Evolutionary conservation across 2,113 vertebrate genomes (phyloP).

Genomic region (Catharus minimus): DNA sequence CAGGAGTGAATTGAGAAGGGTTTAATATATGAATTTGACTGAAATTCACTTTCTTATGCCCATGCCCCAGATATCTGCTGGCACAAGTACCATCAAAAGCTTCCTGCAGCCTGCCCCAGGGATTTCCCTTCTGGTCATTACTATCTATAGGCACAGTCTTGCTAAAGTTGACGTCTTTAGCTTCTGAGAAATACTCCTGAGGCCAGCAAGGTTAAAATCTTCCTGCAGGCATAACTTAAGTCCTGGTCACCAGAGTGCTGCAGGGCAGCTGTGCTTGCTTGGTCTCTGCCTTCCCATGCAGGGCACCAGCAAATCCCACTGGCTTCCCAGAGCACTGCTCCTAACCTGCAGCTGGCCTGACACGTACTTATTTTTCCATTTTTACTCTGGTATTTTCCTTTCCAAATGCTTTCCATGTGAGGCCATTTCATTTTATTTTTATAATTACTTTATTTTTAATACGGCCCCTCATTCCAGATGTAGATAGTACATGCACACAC

Average conservation of each 20-base stretch:
- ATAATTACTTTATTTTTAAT: slow-evolving; percentile 62
- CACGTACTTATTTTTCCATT: slow-evolving; percentile 53
- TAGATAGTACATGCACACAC: slow-evolving; percentile 3
- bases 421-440: slow-evolving; percentile 48
- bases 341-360: slow-evolving; percentile 57
- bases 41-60: not conserved
- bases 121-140: not conserved
- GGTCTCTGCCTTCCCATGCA: not conserved
- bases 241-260: not conserved
- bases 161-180: not conserved
- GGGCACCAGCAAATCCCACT: slow-evolving; percentile 46
- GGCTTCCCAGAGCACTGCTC: not conserved
- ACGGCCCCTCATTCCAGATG: slow-evolving; percentile 15
- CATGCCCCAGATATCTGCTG: not conserved
- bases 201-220: not conserved
- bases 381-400: slow-evolving; percentile 54
- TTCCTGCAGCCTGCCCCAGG: not conserved
- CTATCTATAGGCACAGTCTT: not conserved
- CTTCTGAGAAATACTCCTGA: slow-evolving; percentile 12
- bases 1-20: not conserved
- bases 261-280: not conserved
- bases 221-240: not conserved
- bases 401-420: slow-evolving; percentile 54
- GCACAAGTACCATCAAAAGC: not conserved
- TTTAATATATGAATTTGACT: not conserved